Evolutionary conservation across 2,113 vertebrate genomes (phyloP).

Genomic region (Ardeotis arabs): DNA sequence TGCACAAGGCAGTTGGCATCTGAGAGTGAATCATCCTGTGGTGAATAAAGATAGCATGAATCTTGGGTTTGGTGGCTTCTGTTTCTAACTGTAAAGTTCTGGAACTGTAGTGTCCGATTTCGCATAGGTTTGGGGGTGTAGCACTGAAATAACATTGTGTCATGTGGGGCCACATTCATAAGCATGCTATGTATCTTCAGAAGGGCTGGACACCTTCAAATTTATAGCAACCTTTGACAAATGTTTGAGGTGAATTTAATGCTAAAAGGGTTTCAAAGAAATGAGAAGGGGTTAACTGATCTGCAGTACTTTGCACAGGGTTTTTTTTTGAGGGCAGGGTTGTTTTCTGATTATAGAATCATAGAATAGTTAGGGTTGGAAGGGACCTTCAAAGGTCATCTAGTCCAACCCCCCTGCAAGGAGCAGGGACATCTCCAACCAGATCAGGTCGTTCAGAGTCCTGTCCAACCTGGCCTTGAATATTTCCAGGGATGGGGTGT

Average conservation of each 20-base stretch:
- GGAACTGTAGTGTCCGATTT: rapidly evolving
- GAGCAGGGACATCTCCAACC: too few species aligned
- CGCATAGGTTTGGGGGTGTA: neutral
- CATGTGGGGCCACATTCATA: neutral
- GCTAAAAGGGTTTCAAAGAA: neutral
- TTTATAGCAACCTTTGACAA: neutral
- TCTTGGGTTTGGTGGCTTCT: neutral
- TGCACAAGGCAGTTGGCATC: neutral
- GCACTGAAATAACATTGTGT: neutral
- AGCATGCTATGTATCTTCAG: neutral
- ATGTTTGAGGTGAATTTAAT: neutral
- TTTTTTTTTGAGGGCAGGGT: neutral
- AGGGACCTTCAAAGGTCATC: too few species aligned
- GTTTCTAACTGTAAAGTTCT: rapidly evolving
- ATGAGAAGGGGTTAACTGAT: neutral
- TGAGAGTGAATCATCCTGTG: neutral
- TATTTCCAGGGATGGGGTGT: too few species aligned
- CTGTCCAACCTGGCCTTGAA: too few species aligned
- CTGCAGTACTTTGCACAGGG: neutral
- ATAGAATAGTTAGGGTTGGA: too few species aligned
- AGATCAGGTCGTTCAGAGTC: too few species aligned
- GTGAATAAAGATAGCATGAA: neutral
- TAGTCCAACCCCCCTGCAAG: too few species aligned
- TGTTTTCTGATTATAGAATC: too few species aligned
- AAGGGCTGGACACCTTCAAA: neutral